These are phyloP conservation scores for Anser cygnoides DNA, from an alignment of 2,113 vertebrate species.

Conservation along the genomic window DNA sequence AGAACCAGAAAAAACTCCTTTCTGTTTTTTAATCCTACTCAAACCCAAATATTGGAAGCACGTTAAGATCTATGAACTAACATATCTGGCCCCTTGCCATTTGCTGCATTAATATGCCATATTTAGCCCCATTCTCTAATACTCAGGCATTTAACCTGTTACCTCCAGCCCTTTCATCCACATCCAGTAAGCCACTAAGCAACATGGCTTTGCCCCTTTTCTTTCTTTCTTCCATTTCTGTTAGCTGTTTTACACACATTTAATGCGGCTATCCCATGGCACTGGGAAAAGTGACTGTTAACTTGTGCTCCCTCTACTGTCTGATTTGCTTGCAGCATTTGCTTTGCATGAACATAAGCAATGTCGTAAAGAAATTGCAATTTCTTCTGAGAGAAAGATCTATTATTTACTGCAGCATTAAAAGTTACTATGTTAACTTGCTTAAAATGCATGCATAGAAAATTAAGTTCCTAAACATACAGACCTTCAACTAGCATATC, in stretches of 20 bases:
- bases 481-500: not conserved
- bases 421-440: not conserved
- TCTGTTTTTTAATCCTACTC: constrained; percentile 18
- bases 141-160: constrained; percentile 25
- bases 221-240: not conserved
- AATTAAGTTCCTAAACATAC: not conserved
- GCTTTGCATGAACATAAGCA: not conserved
- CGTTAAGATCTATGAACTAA: constrained; percentile 7
- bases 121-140: constrained; percentile 40
- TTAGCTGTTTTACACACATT: not conserved
- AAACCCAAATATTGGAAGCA: constrained; percentile 22
- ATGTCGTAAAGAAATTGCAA: not conserved
- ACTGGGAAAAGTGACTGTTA: not conserved
- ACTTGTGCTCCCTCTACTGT: constrained; percentile 67
- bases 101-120: not conserved
- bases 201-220: not conserved
- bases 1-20: not conserved
- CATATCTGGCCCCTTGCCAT: constrained; percentile 28
- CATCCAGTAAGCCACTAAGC: not conserved
- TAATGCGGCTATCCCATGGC: not conserved
- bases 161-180: constrained; percentile 18
- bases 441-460: not conserved
- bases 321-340: constrained; percentile 29
- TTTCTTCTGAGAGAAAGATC: not conserved
- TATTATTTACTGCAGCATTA: not conserved